phyloP scores from a whole-genome alignment of 2,888 invertebrate species.

The Steinernema carpocapsae region DNA sequence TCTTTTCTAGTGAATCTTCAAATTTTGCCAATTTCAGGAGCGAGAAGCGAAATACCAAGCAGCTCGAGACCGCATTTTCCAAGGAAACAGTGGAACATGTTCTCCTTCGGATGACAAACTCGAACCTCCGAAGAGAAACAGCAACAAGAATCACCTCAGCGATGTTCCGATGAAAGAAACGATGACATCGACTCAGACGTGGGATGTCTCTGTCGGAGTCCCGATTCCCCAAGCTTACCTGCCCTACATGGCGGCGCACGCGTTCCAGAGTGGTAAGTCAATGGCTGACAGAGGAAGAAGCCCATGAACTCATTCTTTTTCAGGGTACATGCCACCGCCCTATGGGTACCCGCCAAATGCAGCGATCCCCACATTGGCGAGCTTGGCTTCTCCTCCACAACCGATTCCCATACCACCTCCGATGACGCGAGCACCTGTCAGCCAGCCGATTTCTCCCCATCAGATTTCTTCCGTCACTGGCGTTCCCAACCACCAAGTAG shows the following conservation, averaged over 20 bases:
- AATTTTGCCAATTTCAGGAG: conserved; percentile 3
- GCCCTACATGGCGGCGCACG: neutral
- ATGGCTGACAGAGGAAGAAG: neutral
- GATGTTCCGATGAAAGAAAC: conserved; percentile 22
- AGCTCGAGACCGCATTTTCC: neutral
- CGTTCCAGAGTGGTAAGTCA: neutral
- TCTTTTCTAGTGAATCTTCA: too few species aligned
- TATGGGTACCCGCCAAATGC: too few species aligned
- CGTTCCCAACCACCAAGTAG: too few species aligned
- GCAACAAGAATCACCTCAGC: conserved; percentile 18
- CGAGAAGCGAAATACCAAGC: neutral
- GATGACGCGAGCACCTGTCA: neutral
- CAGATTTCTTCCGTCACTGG: too few species aligned
- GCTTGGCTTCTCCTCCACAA: neutral
- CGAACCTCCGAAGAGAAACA: conserved; percentile 19
- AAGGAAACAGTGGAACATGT: neutral
- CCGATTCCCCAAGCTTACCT: neutral
- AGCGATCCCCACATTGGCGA: neutral
- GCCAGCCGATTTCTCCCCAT: neutral
- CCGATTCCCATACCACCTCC: neutral
- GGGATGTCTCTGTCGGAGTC: neutral
- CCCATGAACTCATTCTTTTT: neutral
- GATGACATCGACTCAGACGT: neutral
- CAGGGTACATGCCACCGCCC: neutral
- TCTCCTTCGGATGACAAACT: neutral